Evolutionary conservation across 2,797 vertebrate species (phyloP), one percentile per base, ranked within the genome.

Genomic region (Otolemur crassicaudatus): DNA sequence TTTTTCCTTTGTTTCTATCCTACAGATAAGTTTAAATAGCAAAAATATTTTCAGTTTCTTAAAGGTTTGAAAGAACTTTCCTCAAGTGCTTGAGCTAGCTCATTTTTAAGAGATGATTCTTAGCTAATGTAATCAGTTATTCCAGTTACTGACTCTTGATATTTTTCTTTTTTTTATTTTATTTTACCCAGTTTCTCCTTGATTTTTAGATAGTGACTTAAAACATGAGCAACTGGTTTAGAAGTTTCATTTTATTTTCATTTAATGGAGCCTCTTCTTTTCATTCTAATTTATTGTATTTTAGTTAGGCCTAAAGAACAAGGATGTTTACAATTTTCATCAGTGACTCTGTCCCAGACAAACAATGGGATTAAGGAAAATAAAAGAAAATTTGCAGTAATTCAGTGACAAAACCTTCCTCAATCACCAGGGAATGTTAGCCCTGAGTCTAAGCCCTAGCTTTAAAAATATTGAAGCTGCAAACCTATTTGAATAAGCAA

Each of bases 401-500:
- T 14, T 43, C 31, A 49, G 43, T 37, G 80, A 79, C 84, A 84
- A 83, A 87, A 91, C 11, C 34, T 69, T 27, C 22, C 43, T 76
- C 63, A 56, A 4, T 40, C 63, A 49, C 34, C 63, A 96, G 73
- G 37, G 46, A 79, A 34, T 88, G 17, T 73, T 34, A 84, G 40
- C 46, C 19, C 25, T 4, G 19, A 84, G 34, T 73, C 58, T 63
- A 92, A 89, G 34, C 40, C 37, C 49, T 53, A 79, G 34, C 84
- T 92, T 94, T 46, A 72, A 87, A 91, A 87, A 83, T 8, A 76
- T 34, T 49, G 22, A 72, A 49, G 34, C 72, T 67, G 27, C 3
- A 17, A 37, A 72, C 25, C 29, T 84, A 11, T 91, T 94, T 96
- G 88, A 37, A 88, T 12, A 83, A 75, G 14, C 29, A 79, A 94